Evolutionary conservation across 2,888 invertebrate species (phyloP).

Genomic region (Ectemnius continuus): DNA sequence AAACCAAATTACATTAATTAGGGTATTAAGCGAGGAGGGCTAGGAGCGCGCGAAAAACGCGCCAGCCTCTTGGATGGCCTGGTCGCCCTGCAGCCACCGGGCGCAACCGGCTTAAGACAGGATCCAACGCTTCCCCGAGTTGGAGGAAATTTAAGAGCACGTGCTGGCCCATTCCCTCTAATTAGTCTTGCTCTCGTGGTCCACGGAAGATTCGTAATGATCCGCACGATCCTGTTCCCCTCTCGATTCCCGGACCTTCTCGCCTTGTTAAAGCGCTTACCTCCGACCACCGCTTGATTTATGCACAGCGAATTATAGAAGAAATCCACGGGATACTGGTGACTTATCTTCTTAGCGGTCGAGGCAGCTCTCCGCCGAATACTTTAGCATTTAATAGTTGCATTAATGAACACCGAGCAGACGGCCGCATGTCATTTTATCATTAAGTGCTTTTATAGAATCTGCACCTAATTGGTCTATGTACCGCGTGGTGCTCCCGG

Average conservation of each 20-base stretch:
- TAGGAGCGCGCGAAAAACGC: slow-evolving; percentile 30
- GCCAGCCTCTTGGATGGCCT: slow-evolving; percentile 16
- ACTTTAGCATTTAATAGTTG: slow-evolving; percentile 11
- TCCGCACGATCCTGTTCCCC: slow-evolving; percentile 15
- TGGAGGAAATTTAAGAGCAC: slow-evolving; percentile 54
- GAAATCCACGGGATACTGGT: background rate
- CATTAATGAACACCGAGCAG: too few relatives aligned
- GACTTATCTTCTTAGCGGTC: background rate
- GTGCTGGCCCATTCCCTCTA: slow-evolving; percentile 35
- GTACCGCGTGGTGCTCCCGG: too few relatives aligned
- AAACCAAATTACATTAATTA: slow-evolving; percentile 70
- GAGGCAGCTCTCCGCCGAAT: background rate
- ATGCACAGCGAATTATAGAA: slow-evolving; percentile 2
- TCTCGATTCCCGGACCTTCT: slow-evolving; percentile 17
- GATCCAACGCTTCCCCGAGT: slow-evolving; percentile 58
- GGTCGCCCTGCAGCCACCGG: background rate
- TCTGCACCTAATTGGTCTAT: too few relatives aligned
- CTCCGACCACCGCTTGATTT: background rate
- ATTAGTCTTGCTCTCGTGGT: slow-evolving; percentile 39
- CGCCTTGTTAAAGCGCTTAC: slow-evolving; percentile 5
- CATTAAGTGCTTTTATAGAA: too few relatives aligned
- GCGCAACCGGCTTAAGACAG: slow-evolving; percentile 63
- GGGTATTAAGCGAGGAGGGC: slow-evolving; percentile 63
- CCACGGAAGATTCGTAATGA: slow-evolving; percentile 22
- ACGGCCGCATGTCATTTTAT: too few relatives aligned